Percentiles rank a stretch among this genome's conserved stretches.
phyloP scores from a whole-genome alignment of 2,797 vertebrate genomes.

The Streptopelia turtur region DNA sequence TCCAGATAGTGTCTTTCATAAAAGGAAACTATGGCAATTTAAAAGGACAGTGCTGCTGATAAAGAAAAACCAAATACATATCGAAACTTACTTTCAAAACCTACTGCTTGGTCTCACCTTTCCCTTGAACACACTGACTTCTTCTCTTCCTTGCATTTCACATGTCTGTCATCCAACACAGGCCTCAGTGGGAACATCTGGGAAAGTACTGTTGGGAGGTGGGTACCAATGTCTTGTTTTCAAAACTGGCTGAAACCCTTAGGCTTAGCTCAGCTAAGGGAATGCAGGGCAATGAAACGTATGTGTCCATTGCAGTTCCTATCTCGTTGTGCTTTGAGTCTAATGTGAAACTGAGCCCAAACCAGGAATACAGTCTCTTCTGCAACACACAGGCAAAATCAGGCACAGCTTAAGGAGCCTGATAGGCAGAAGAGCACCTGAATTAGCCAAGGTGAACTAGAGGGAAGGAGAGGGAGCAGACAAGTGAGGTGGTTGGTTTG shows the following conservation, averaged over 20 bases:
- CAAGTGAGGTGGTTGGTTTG: not conserved
- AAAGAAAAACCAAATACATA: not conserved
- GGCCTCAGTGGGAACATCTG: not conserved
- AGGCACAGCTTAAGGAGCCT: not conserved
- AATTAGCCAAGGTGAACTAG: not conserved
- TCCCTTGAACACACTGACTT: not conserved
- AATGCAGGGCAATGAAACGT: not conserved
- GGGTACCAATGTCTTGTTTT: not conserved
- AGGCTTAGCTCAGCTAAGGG: not conserved
- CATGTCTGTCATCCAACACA: not conserved
- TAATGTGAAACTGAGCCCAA: not conserved
- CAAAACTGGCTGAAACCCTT: not conserved
- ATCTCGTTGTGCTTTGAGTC: not conserved
- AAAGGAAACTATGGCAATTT: constrained; percentile 28
- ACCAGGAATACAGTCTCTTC: not conserved
- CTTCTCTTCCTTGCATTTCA: not conserved
- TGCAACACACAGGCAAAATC: not conserved
- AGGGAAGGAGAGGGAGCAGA: not conserved
- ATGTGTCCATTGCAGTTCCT: accelerated
- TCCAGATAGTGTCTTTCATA: not conserved
- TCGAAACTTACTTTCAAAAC: not conserved
- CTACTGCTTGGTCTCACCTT: not conserved
- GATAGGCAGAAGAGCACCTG: not conserved
- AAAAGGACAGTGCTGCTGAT: not conserved
- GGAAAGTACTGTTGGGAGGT: not conserved